Evolutionary conservation across 2,888 invertebrate genomes (phyloP), one percentile per base, ranked within the genome.

Genomic region (Sepioteuthis lessoniana): DNA sequence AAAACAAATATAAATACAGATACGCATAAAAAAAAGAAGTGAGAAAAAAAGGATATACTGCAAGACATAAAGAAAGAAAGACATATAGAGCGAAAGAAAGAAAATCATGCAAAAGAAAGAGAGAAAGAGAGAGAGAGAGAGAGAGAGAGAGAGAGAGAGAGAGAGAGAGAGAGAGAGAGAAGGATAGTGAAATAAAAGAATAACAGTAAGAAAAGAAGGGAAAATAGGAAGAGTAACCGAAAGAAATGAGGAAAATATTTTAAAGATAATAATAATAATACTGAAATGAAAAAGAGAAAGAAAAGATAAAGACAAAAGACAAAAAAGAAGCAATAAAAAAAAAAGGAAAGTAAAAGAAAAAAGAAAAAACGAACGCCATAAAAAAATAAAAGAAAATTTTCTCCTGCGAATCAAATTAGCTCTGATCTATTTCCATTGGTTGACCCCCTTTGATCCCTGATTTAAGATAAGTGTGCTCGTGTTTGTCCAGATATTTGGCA

Each of bases 341-440:
- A 55, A 19, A 55, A 16, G 19, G 19, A 55, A 55, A 19, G 13
- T 31, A 13, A 60, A 31, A 31, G n/a, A n/a, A n/a, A n/a, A 76
- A 31, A 76, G 28, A 76, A 76, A 21, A 28, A 31, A 31, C 16
- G 16, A 13, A 76, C 76, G 16, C n/a, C 76, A 76, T 76, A 35
- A 76, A 55, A 76, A 76, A 16, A 35, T n/a, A 35, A n/a, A 35
- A 76, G 16, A 76, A 35, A 76, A 25, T n/a, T 16, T 35, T 13
- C n/a, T 76, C 35, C n/a, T 13, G n/a, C 76, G n/a, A 76, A 0
- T 13, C 76, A 76, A 76, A 76, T 76, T 76, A 76, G 76, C n/a
- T 13, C n/a, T 76, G 76, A 76, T 76, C 76, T 76, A 76, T 76
- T 76, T n/a, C 76, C 76, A 76, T 76, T 76, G 76, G n/a, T 76